These are phyloP conservation scores for Drosophila villosipedis DNA, from an alignment of 2,888 invertebrate species.

Conservation along the genomic window DNA sequence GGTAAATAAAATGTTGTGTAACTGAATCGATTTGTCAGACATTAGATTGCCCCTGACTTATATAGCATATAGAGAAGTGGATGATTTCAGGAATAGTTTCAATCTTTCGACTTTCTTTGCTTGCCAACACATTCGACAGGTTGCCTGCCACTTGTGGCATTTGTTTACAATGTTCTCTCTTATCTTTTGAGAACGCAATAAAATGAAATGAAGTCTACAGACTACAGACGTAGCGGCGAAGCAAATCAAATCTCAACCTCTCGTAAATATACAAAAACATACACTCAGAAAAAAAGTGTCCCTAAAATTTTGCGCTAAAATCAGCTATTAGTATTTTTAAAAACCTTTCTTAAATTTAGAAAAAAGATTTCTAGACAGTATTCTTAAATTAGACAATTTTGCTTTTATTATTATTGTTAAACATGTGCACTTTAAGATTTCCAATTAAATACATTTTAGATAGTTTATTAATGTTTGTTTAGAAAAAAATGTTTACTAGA, in stretches of 20 bases:
- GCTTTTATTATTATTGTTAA: not conserved
- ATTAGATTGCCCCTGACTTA: not conserved
- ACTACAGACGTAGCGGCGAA: conserved; percentile 15
- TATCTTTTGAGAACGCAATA: conserved; percentile 49
- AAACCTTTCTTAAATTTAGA: not conserved
- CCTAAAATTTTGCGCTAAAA: not conserved
- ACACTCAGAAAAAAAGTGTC: not conserved
- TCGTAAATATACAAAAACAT: not conserved
- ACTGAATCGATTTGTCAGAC: conserved; percentile 14
- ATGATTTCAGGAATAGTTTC: conserved; percentile 11
- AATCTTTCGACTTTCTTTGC: conserved; percentile 7
- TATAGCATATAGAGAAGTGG: not conserved
- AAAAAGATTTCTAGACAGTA: not conserved
- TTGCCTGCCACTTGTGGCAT: conserved; percentile 9
- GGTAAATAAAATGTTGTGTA: conserved; percentile 47
- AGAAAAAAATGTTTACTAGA: too few relatives aligned
- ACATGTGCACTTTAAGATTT: not conserved
- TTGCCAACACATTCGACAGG: conserved; percentile 6
- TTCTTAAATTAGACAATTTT: not conserved
- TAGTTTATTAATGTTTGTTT: not conserved
- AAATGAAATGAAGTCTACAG: conserved; percentile 26
- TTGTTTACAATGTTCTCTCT: conserved; percentile 52
- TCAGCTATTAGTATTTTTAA: not conserved
- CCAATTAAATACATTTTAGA: not conserved
- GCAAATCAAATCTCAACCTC: conserved; percentile 40